phyloP scores from a whole-genome alignment of 2,888 invertebrate genomes.

The Schizotus pectinicornis region DNA sequence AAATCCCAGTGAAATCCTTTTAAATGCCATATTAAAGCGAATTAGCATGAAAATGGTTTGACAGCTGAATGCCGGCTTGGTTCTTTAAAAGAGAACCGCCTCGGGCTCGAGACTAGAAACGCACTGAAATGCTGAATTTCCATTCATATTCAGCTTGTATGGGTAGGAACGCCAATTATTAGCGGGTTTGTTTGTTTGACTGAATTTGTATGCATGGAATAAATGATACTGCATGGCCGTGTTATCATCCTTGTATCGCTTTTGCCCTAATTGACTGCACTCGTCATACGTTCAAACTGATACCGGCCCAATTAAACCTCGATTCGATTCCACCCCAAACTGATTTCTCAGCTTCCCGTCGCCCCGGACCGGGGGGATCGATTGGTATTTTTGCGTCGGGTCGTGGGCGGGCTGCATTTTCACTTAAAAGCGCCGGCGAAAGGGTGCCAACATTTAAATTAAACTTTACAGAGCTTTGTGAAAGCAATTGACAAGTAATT shows the following conservation, averaged over 20 bases:
- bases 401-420: conserved; percentile 37
- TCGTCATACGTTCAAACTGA: conserved; percentile 39
- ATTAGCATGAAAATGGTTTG: conserved; percentile 59
- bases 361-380: background rate
- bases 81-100: conserved; percentile 48
- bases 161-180: conserved; percentile 53
- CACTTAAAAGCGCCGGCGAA: conserved; percentile 40
- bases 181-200: conserved; percentile 56
- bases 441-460: conserved; percentile 52
- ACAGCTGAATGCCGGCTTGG: conserved; percentile 55
- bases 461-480: conserved; percentile 52
- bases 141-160: conserved; percentile 48
- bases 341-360: conserved; percentile 1
- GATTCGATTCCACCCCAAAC: too few species aligned
- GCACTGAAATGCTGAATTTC: conserved; percentile 46
- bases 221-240: conserved; percentile 52
- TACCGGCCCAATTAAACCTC: background rate
- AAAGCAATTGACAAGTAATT: conserved; percentile 56
- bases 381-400: background rate
- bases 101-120: conserved; percentile 42
- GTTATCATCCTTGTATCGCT: conserved; percentile 48
- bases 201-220: conserved; percentile 59
- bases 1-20: conserved; percentile 55
- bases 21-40: conserved; percentile 57
- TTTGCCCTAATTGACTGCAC: conserved; percentile 51